Evolutionary conservation across 2,888 invertebrate species (phyloP).

Genomic region (Spilosoma lubricipeda): DNA sequence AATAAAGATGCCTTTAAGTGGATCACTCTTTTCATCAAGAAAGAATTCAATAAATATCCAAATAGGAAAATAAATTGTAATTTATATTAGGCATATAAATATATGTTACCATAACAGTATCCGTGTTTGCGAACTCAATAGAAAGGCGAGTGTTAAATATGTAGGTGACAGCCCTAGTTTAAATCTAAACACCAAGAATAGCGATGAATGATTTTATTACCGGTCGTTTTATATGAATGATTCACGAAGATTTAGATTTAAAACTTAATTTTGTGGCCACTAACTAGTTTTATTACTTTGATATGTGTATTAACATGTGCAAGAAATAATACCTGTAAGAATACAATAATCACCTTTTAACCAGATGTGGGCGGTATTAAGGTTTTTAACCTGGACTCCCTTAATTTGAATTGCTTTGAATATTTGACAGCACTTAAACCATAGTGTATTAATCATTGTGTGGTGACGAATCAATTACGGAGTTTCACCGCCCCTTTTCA

Average conservation of each 20-base stretch:
- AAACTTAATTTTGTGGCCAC: constrained; percentile 13
- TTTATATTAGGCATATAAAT: neutral
- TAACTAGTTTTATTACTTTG: constrained; percentile 1
- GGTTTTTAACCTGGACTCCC: neutral
- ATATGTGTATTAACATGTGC: neutral
- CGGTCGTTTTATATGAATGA: constrained; percentile 14
- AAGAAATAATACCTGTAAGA: neutral
- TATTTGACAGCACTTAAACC: neutral
- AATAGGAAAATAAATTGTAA: neutral
- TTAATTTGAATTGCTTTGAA: neutral
- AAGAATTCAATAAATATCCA: neutral
- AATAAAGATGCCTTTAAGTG: no score
- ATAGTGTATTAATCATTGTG: no score
- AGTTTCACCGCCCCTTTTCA: no score
- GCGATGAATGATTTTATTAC: constrained; percentile 2
- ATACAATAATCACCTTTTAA: constrained; percentile 1
- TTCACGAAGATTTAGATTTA: constrained; percentile 11
- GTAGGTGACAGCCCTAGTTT: constrained; percentile 9
- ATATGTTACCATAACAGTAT: neutral
- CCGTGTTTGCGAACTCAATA: neutral
- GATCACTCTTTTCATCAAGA: neutral
- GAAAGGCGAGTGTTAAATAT: neutral
- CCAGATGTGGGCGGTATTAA: no score
- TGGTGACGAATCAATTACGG: no score
- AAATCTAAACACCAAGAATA: constrained; percentile 4